phyloP scores from a whole-genome alignment of 2,888 invertebrate genomes.

The Drosophila affinis region DNA sequence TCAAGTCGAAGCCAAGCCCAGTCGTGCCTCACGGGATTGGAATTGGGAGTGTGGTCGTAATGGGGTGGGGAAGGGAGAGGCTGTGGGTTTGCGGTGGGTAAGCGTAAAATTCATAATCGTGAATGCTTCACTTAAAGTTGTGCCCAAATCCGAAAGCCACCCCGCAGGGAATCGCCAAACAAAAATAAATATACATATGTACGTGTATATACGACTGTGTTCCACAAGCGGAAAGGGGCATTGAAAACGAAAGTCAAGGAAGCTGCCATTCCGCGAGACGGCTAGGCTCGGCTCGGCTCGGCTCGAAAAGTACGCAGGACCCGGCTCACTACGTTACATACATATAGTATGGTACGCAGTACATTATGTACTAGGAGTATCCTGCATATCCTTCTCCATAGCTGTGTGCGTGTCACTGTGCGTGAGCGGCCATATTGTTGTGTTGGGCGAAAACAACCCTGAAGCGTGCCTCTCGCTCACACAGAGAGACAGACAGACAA shows the following conservation, averaged over 20 bases:
- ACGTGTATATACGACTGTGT: constrained; percentile 7
- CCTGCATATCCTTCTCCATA: too few relatives aligned
- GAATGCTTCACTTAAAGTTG: constrained; percentile 74
- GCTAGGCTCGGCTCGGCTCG: too few relatives aligned
- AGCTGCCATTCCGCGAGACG: constrained; percentile 19
- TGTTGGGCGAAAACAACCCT: constrained; percentile 72
- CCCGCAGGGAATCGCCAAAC: constrained; percentile 47
- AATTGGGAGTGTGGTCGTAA: constrained; percentile 43
- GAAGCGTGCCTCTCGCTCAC: constrained; percentile 62
- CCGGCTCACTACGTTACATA: constrained; percentile 17
- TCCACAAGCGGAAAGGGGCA: constrained; percentile 28
- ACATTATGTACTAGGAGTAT: constrained; percentile 63
- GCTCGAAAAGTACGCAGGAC: constrained; percentile 51
- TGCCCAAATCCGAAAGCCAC: constrained; percentile 44
- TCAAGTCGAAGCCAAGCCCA: constrained; percentile 54
- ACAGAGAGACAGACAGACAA: constrained; percentile 65
- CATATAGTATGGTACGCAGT: background rate
- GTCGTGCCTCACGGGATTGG: constrained; percentile 64
- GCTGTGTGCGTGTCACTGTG: constrained; percentile 45
- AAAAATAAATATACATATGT: constrained; percentile 15
- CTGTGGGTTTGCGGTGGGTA: constrained; percentile 81
- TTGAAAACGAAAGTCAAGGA: constrained; percentile 76
- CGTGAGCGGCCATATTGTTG: constrained; percentile 75
- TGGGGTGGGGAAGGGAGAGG: constrained; percentile 62
- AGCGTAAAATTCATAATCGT: constrained; percentile 83